Evolutionary conservation across 2,113 vertebrate species (phyloP).

Genomic region (Helogale parvula): DNA sequence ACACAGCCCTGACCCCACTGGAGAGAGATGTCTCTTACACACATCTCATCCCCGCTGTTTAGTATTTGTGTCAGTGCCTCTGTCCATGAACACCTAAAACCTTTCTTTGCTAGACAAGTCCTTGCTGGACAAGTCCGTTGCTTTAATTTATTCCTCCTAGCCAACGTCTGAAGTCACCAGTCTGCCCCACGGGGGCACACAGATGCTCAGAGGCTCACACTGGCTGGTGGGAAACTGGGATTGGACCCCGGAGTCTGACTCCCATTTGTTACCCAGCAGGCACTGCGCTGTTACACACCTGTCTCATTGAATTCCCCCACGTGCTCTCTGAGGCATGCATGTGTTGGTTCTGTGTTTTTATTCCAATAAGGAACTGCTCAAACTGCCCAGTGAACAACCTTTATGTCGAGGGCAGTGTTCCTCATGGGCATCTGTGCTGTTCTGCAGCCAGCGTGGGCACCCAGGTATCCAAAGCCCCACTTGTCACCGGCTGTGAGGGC

Average conservation of each 20-base stretch:
- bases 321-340: rapidly evolving
- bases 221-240: background rate
- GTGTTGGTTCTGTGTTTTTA: rapidly evolving
- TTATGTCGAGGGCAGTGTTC: rapidly evolving
- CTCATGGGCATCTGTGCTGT: no score
- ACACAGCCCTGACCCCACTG: background rate
- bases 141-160: background rate
- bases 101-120: no score
- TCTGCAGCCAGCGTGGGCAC: no score
- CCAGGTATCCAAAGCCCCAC: no score
- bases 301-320: background rate
- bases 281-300: rapidly evolving
- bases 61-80: no score
- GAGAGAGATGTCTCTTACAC: background rate
- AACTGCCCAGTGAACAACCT: background rate
- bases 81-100: rapidly evolving
- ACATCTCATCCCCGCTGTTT: background rate
- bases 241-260: background rate
- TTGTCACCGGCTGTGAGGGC: rapidly evolving
- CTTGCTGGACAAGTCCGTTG: background rate
- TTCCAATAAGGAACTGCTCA: background rate
- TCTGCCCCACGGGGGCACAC: background rate
- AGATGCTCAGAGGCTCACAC: no score
- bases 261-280: background rate
- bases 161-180: rapidly evolving